Evolutionary conservation across 1,140 invertebrate genomes (phyloP).

Genomic region (Apis florea): DNA sequence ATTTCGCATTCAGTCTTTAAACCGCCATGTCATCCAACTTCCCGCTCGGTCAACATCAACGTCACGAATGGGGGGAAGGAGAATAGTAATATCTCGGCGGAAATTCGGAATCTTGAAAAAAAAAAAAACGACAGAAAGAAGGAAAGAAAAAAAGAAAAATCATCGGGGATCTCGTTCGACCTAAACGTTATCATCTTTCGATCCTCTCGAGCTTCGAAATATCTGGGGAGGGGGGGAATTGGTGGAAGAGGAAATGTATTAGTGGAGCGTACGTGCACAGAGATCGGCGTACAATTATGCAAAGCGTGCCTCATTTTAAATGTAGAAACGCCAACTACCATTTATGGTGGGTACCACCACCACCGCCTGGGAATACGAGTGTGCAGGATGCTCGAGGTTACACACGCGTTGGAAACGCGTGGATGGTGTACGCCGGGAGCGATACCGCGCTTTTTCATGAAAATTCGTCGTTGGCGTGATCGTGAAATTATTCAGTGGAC

Average conservation of each 20-base stretch:
- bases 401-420: not conserved
- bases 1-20: constrained; percentile 15
- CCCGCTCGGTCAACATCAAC: not conserved
- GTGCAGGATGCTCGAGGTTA: not conserved
- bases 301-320: constrained; percentile 61
- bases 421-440: not conserved
- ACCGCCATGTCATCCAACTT: not conserved
- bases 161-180: not conserved
- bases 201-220: not conserved
- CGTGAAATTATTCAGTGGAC: constrained; percentile 40
- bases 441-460: constrained; percentile 33
- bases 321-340: constrained; percentile 58
- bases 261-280: constrained; percentile 47
- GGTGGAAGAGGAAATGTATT: constrained; percentile 42
- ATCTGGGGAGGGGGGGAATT: not conserved
- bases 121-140: not conserved
- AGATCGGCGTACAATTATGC: constrained; percentile 62
- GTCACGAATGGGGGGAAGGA: not conserved
- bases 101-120: not conserved
- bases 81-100: not conserved
- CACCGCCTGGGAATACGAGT: not conserved
- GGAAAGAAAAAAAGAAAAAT: not conserved
- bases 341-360: constrained; percentile 19
- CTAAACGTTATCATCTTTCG: not conserved
- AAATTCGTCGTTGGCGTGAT: constrained; percentile 32